Conservation (phyloP, 2,888 invertebrate genomes). For the Oligia strigilis region DNA sequence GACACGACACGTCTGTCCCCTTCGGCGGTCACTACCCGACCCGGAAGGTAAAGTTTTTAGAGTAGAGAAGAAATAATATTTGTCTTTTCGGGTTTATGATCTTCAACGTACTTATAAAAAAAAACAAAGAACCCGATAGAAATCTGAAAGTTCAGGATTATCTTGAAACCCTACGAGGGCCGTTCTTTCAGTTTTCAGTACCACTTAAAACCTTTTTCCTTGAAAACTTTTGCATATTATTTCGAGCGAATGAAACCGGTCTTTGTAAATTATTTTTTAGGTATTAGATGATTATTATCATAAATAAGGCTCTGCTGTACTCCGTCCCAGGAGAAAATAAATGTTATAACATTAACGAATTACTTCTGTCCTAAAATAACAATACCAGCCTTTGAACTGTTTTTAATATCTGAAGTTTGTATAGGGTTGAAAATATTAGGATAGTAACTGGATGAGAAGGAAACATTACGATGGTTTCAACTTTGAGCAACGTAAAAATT, state of each 20-base stretch:
- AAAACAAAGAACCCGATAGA: conserved; percentile 9
- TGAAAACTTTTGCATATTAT: conserved; percentile 47
- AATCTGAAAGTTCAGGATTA: conserved; percentile 1
- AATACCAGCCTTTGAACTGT: conserved; percentile 32
- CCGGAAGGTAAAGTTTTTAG: background rate
- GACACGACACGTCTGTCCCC: no score
- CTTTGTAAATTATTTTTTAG: conserved; percentile 13
- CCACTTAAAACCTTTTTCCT: conserved; percentile 8
- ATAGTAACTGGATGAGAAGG: background rate
- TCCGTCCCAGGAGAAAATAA: conserved; percentile 29
- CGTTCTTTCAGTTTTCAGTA: conserved; percentile 4
- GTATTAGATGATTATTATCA: conserved; percentile 34
- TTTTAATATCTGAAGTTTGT: conserved; percentile 22
- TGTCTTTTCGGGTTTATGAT: background rate
- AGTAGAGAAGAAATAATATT: background rate
- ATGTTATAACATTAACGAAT: conserved; percentile 30
- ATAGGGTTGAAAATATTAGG: background rate
- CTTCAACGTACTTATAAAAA: background rate
- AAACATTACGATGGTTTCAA: background rate
- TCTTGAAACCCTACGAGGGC: background rate
- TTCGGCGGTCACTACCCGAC: no score
- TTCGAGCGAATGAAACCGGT: conserved; percentile 12
- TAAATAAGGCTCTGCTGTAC: conserved; percentile 38
- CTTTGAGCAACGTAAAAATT: background rate
- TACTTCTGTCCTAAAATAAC: conserved; percentile 53